Percentiles rank a stretch among this genome's conserved stretches.
Evolutionary conservation across 2,888 invertebrate species (phyloP).

Genomic region (Lepidonotus clava): DNA sequence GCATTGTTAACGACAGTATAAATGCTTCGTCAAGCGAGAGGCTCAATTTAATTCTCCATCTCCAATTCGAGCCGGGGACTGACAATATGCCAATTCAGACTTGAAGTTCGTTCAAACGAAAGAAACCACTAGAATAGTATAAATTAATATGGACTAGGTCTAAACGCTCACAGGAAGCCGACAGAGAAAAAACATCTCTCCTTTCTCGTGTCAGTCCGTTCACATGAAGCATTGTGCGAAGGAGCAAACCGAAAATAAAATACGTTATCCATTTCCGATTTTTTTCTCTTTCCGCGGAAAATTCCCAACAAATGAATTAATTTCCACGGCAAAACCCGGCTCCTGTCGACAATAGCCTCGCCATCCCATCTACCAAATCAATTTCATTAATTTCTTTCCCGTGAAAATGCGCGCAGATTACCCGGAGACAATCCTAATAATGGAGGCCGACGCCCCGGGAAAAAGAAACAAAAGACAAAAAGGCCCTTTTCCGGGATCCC

Average conservation of each 20-base stretch:
- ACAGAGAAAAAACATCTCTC: neutral
- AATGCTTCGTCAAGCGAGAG: neutral
- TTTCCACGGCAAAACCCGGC: constrained; percentile 1
- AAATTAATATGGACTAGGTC: constrained; percentile 3
- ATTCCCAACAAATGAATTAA: constrained; percentile 52
- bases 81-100: constrained; percentile 15
- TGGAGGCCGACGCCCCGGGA: neutral
- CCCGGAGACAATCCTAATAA: constrained; percentile 41
- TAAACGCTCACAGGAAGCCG: neutral
- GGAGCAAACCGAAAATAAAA: neutral
- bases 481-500: neutral
- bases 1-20: neutral
- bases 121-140: neutral
- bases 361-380: constrained; percentile 50
- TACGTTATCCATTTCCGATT: constrained; percentile 29
- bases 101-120: neutral
- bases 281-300: constrained; percentile 35
- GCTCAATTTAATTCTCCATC: constrained; percentile 19
- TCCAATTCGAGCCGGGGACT: neutral
- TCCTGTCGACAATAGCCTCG: constrained; percentile 34
- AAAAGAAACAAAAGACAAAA: constrained; percentile 4
- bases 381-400: constrained; percentile 52
- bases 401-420: constrained; percentile 49
- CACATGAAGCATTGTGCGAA: constrained; percentile 6
- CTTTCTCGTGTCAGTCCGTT: neutral